Percentiles rank a stretch among this genome's conserved stretches.
phyloP scores from a whole-genome alignment of 2,888 invertebrate species.

The Megaustenia siamemsis region DNA sequence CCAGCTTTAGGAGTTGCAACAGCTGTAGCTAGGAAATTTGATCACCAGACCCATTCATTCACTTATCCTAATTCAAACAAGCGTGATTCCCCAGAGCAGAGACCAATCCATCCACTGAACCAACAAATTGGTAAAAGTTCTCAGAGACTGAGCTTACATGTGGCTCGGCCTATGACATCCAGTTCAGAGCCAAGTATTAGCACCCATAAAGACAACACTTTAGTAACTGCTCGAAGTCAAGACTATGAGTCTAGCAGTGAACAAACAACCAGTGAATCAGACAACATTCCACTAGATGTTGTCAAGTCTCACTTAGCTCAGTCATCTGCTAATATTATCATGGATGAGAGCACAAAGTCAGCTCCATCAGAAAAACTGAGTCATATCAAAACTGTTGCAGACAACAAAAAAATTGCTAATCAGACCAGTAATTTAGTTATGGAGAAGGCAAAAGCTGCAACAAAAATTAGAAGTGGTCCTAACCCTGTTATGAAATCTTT shows the following conservation, averaged over 20 bases:
- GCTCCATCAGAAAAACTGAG: constrained; percentile 49
- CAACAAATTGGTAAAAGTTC: constrained; percentile 63
- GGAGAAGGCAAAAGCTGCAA: constrained; percentile 33
- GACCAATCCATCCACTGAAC: constrained; percentile 72
- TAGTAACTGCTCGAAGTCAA: constrained; percentile 68
- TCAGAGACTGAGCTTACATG: constrained; percentile 65
- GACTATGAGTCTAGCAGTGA: constrained; percentile 72
- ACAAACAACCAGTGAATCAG: constrained; percentile 60
- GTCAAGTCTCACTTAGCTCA: background rate
- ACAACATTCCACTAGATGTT: constrained; percentile 12
- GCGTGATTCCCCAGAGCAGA: constrained; percentile 70
- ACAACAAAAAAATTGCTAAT: constrained; percentile 48
- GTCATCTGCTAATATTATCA: background rate
- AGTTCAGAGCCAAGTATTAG: constrained; percentile 66
- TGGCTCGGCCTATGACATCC: constrained; percentile 66
- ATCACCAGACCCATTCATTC: constrained; percentile 20
- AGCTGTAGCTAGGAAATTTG: background rate
- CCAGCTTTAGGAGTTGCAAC: background rate
- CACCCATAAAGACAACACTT: constrained; percentile 63
- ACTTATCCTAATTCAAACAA: constrained; percentile 53
- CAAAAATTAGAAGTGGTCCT: constrained; percentile 17
- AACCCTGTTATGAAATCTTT: constrained; percentile 28
- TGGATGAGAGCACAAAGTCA: background rate
- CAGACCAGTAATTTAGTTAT: constrained; percentile 41
- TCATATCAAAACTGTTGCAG: constrained; percentile 53